phyloP scores from a whole-genome alignment of 2,888 invertebrate species.

The Fragum fragum region DNA sequence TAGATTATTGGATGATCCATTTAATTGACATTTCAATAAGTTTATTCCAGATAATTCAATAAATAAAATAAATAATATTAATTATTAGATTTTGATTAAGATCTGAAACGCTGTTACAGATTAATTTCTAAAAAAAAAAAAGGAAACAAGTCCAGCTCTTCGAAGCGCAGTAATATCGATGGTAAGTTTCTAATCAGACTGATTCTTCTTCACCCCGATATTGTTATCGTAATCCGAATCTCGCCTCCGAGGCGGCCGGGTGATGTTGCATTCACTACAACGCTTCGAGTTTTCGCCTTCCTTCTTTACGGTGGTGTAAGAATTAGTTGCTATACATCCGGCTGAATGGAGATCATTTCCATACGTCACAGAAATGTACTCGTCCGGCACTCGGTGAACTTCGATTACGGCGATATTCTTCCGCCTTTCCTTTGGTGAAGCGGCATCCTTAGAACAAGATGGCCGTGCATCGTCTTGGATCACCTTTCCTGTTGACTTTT shows the following conservation, averaged over 20 bases:
- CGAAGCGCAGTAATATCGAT: no score
- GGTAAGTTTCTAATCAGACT: no score
- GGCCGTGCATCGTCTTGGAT: neutral
- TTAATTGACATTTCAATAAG: no score
- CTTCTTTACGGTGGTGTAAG: constrained; percentile 21
- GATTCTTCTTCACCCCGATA: constrained; percentile 36
- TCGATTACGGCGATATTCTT: constrained; percentile 50
- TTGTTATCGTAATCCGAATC: constrained; percentile 59
- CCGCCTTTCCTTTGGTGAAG: neutral
- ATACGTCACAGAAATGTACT: constrained; percentile 12
- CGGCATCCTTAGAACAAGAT: neutral
- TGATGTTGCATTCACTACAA: constrained; percentile 49
- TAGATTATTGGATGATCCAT: no score
- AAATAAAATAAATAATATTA: no score
- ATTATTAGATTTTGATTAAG: no score
- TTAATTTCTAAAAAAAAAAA: no score
- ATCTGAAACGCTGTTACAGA: no score
- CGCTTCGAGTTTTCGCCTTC: neutral
- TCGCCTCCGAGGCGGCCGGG: constrained; percentile 49
- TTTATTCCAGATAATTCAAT: no score
- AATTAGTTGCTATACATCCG: neutral
- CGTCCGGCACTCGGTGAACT: constrained; percentile 39
- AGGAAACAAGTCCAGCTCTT: no score
- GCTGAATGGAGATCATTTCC: constrained; percentile 7
- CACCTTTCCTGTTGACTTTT: neutral